Conservation (phyloP, 2,797 vertebrate species). For the Steatocranus sp. region DNA sequence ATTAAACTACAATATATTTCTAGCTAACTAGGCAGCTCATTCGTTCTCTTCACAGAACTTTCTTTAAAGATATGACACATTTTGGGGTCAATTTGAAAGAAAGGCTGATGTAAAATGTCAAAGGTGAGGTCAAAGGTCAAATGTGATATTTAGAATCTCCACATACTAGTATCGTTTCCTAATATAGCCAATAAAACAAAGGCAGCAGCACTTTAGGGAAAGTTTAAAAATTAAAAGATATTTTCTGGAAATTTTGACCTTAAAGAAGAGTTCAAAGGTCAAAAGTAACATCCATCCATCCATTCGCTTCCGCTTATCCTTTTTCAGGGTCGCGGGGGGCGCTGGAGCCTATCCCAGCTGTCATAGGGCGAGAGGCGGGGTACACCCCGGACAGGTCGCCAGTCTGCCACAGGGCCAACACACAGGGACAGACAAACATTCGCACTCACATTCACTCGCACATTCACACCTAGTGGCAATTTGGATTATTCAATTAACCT, state of each 20-base stretch:
- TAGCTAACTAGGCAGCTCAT: background rate
- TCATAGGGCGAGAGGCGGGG: too few relatives aligned
- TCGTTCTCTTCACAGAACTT: fast-evolving
- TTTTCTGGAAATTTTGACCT: background rate
- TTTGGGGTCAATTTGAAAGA: background rate
- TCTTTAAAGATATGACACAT: background rate
- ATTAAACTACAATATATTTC: background rate
- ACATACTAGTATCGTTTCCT: fast-evolving
- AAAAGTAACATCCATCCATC: too few relatives aligned
- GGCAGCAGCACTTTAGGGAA: background rate
- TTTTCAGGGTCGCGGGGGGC: too few relatives aligned
- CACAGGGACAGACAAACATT: too few relatives aligned
- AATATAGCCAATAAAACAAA: background rate
- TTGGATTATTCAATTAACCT: too few relatives aligned
- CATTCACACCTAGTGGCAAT: too few relatives aligned
- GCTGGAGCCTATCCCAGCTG: too few relatives aligned
- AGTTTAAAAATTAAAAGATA: background rate
- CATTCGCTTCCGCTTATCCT: too few relatives aligned
- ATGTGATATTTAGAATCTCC: background rate
- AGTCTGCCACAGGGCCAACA: too few relatives aligned
- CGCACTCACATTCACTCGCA: too few relatives aligned
- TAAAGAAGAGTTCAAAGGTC: background rate
- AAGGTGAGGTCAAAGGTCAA: background rate
- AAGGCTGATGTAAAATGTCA: background rate
- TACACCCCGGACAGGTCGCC: too few relatives aligned